Conservation (phyloP, 2,113 vertebrate species). For the Microtus oregoni region DNA sequence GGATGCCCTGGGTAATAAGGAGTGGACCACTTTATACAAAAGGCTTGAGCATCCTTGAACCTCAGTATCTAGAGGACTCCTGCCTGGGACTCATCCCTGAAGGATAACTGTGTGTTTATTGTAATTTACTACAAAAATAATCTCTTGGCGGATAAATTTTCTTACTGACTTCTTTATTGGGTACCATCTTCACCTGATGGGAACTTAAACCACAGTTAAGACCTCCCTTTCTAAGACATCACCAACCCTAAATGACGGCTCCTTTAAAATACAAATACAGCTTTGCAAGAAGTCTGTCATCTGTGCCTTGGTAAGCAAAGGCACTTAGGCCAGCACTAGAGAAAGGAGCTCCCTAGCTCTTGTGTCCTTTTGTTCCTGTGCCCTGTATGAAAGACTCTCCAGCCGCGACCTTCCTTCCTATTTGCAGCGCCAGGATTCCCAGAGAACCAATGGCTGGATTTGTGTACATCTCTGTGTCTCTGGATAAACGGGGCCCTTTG, state of each 20-base stretch:
- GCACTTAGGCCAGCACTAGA: not conserved
- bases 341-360: not conserved
- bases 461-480: not conserved
- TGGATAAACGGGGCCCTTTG: not conserved
- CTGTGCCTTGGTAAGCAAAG: not conserved
- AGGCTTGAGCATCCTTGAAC: not conserved
- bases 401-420: too few relatives aligned
- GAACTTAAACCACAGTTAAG: not conserved
- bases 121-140: constrained; percentile 20
- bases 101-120: not conserved
- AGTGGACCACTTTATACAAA: not conserved
- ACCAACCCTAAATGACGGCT: not conserved
- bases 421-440: not conserved
- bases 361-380: not conserved
- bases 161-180: not conserved
- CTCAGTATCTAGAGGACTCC: not conserved
- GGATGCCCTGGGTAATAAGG: not conserved
- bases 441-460: not conserved
- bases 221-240: not conserved
- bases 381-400: not conserved
- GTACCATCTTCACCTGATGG: not conserved
- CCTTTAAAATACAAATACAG: not conserved
- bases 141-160: not conserved
- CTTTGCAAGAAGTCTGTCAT: not conserved
- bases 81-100: not conserved